phyloP scores from a whole-genome alignment of 2,113 vertebrate species.

The Taurulus bubalis region DNA sequence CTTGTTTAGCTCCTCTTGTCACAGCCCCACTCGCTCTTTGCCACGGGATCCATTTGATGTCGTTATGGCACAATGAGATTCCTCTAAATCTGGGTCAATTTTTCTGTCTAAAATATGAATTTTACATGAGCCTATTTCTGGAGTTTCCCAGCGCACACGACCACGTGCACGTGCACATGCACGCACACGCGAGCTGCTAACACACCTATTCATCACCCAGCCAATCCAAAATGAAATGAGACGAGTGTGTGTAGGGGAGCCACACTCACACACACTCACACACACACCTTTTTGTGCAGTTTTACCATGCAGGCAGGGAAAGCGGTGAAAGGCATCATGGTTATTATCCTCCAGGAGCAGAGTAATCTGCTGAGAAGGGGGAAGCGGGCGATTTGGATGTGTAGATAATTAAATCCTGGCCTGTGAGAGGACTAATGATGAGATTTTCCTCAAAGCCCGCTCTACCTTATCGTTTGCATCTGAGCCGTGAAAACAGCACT shows the following conservation, averaged over 20 bases:
- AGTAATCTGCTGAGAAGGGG: conserved; percentile 76
- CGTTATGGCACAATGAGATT: conserved; percentile 60
- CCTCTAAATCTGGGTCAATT: conserved; percentile 75
- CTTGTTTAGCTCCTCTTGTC: conserved; percentile 60
- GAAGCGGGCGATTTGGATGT: conserved; percentile 70
- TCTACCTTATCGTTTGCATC: conserved; percentile 72
- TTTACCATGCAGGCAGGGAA: conserved; percentile 56
- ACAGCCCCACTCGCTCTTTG: conserved; percentile 47
- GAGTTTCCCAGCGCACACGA: conserved; percentile 31
- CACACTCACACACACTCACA: not conserved
- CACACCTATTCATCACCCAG: conserved; percentile 41
- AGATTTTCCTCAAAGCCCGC: conserved; percentile 72
- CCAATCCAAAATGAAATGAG: conserved; percentile 25
- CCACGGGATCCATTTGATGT: conserved; percentile 61
- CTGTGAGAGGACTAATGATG: conserved; percentile 81
- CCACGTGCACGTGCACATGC: conserved; percentile 2
- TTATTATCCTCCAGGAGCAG: conserved; percentile 72
- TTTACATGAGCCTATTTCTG: conserved; percentile 72
- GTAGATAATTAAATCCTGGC: conserved; percentile 80
- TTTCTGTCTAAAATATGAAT: conserved; percentile 66
- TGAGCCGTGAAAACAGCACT: conserved; percentile 66
- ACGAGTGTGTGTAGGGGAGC: not conserved
- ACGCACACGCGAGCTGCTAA: conserved; percentile 6
- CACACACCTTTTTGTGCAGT: conserved; percentile 17
- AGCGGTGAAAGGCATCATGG: conserved; percentile 54